phyloP scores from a whole-genome alignment of 1,140 invertebrate species.

The Kradibia gibbosae region DNA sequence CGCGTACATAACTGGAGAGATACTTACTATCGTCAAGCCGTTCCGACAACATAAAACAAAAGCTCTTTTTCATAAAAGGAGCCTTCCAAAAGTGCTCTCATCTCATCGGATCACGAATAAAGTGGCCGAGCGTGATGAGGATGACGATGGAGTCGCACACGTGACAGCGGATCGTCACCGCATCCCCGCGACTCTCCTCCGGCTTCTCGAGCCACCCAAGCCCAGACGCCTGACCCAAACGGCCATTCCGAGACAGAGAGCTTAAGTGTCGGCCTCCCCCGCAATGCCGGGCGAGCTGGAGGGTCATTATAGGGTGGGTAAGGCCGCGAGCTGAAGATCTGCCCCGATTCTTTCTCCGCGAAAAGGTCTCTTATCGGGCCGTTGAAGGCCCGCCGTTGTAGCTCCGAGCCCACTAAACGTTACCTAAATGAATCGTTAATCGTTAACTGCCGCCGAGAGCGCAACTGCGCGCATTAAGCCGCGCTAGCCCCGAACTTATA shows the following conservation, averaged over 20 bases:
- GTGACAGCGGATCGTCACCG: conserved; percentile 3
- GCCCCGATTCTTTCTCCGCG: conserved; percentile 19
- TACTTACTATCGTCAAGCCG: neutral
- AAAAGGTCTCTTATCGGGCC: conserved; percentile 51
- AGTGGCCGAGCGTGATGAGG: conserved; percentile 4
- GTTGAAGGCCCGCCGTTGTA: conserved; percentile 53
- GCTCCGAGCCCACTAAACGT: conserved; percentile 61
- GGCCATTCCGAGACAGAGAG: conserved; percentile 43
- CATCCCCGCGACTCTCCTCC: neutral
- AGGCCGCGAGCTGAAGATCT: neutral
- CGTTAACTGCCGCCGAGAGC: conserved; percentile 63
- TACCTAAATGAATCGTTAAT: conserved; percentile 73
- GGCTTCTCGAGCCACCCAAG: neutral
- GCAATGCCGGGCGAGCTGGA: neutral
- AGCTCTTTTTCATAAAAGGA: neutral
- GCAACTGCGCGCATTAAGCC: conserved; percentile 54
- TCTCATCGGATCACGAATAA: neutral
- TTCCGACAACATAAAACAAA: neutral
- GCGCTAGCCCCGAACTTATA: conserved; percentile 52
- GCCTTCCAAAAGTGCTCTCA: neutral
- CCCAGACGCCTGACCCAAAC: conserved; percentile 39
- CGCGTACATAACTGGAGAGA: too few relatives aligned
- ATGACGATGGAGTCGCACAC: neutral
- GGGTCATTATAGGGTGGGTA: neutral
- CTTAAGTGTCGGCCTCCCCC: too few relatives aligned